phyloP scores from a whole-genome alignment of 2,888 invertebrate genomes.

The Masnerella sp. region DNA sequence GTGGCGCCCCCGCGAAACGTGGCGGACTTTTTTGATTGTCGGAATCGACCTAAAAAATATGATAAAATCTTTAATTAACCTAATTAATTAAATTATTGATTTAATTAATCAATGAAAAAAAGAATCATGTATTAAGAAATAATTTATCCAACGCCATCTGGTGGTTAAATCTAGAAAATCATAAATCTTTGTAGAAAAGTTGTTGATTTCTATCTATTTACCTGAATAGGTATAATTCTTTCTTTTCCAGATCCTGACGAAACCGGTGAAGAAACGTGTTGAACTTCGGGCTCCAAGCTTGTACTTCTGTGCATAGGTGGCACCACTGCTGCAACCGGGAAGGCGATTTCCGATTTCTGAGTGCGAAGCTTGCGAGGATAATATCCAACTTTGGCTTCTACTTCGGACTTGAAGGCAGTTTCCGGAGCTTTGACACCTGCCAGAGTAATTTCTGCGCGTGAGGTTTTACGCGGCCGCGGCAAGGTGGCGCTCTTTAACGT shows the following conservation, averaged over 20 bases:
- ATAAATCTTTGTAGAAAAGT: background rate
- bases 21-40: conserved; percentile 70
- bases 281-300: conserved; percentile 79
- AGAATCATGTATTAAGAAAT: too few relatives aligned
- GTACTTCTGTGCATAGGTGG: conserved; percentile 78
- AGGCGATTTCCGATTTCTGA: conserved; percentile 80
- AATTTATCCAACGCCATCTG: conserved; percentile 4
- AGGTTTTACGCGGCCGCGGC: conserved; percentile 81
- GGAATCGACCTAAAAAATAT: conserved; percentile 41
- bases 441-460: conserved; percentile 82
- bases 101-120: too few relatives aligned
- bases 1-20: conserved; percentile 75
- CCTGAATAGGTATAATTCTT: conserved; percentile 83
- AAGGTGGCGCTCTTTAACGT: conserved; percentile 84
- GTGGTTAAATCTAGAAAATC: background rate
- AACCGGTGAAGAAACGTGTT: conserved; percentile 55
- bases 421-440: conserved; percentile 77
- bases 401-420: conserved; percentile 72
- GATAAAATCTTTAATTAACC: background rate
- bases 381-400: conserved; percentile 73
- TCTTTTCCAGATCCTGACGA: conserved; percentile 78
- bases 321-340: conserved; percentile 79
- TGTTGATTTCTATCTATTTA: conserved; percentile 28
- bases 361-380: conserved; percentile 77
- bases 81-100: background rate